Conservation (phyloP, 2,113 vertebrate genomes). For the Leucoraja erinaceus region DNA sequence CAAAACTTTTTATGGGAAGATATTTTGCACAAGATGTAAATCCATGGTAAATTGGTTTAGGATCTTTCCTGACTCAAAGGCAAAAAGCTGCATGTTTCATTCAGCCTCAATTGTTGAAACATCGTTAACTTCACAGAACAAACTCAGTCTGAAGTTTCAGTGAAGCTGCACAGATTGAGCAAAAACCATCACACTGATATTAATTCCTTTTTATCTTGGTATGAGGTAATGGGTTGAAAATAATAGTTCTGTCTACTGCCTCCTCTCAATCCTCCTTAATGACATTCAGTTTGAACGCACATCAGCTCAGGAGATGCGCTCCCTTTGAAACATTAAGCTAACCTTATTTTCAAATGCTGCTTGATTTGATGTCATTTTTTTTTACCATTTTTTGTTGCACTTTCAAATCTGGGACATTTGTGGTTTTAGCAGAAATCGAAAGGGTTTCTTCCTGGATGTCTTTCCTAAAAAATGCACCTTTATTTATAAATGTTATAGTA, state of each 20-base stretch:
- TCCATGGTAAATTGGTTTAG: constrained; percentile 26
- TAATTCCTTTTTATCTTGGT: background rate
- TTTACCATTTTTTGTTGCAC: too few relatives aligned
- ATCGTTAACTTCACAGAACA: background rate
- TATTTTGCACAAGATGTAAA: constrained; percentile 41
- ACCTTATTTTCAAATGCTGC: background rate
- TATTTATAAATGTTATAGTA: background rate
- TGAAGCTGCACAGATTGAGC: too few relatives aligned
- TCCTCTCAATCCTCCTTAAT: background rate
- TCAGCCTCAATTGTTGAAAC: background rate
- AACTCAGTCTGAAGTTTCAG: background rate
- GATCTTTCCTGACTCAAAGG: background rate
- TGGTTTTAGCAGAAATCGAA: background rate
- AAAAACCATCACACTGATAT: background rate
- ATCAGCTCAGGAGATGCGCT: background rate
- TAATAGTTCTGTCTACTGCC: background rate
- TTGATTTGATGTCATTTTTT: background rate
- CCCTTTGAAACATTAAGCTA: background rate
- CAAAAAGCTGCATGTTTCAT: too few relatives aligned
- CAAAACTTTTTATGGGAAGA: constrained; percentile 47
- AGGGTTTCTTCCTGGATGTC: background rate
- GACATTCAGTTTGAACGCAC: background rate
- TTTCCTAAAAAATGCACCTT: background rate
- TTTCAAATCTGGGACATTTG: background rate
- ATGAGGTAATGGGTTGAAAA: background rate